A percentile compares a stretch with the other conserved stretches of the same genome.
Conservation (phyloP, 2,113 vertebrate genomes). For the Tamias sibiricus region DNA sequence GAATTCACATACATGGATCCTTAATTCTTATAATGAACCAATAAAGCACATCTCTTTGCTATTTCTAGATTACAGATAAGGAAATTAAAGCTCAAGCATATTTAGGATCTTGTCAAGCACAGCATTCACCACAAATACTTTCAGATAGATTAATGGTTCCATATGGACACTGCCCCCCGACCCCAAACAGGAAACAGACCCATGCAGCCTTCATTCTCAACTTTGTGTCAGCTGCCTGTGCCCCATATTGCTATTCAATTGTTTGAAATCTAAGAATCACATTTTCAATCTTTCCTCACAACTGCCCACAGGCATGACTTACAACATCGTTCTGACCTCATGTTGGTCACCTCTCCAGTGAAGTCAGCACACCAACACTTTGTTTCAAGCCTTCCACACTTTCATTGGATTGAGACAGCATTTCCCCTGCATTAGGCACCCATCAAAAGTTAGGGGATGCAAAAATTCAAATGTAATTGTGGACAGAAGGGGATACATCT, state of each 20-base stretch:
- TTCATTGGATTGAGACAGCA: not conserved
- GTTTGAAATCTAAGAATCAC: slow-evolving; percentile 4
- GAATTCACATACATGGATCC: not conserved
- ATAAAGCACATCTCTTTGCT: slow-evolving; percentile 11
- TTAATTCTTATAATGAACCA: not conserved
- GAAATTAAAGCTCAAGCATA: slow-evolving; percentile 11
- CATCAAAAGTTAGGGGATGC: not conserved
- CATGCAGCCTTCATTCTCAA: not conserved
- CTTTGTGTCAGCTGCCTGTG: not conserved
- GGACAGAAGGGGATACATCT: not conserved
- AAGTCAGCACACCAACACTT: not conserved
- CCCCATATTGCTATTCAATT: not conserved
- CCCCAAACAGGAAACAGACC: not conserved
- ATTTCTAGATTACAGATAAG: not conserved
- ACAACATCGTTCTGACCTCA: not conserved
- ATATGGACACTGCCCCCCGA: not conserved
- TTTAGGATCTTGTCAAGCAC: not conserved
- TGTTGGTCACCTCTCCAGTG: not conserved
- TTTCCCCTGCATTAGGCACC: not conserved
- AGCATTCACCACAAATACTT: not conserved
- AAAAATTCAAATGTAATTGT: slow-evolving; percentile 4
- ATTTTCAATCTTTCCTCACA: not conserved
- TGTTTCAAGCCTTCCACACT: not conserved
- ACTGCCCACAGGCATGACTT: not conserved
- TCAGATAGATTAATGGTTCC: not conserved